Conservation (phyloP, 1,140 invertebrate species). For the Drosophila parabipectinata region DNA sequence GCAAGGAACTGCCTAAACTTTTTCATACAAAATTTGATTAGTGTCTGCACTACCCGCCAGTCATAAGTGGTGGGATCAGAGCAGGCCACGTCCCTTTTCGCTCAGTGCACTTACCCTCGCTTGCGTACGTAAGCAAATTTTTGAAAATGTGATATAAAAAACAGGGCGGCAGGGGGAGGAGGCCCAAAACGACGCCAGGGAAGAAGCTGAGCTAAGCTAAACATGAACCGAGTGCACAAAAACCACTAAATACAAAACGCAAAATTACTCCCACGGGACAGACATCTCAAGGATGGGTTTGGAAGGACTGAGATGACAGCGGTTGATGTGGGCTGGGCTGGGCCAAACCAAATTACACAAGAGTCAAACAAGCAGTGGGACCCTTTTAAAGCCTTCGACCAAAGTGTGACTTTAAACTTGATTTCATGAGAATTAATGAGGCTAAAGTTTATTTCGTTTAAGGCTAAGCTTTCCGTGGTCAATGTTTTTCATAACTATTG, state of each 20-base stretch:
- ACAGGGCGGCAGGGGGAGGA: slow-evolving; percentile 32
- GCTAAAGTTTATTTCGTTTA: neutral
- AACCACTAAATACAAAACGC: slow-evolving; percentile 79
- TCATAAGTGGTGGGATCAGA: slow-evolving; percentile 6
- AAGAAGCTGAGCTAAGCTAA: slow-evolving; percentile 19
- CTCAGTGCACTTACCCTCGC: slow-evolving; percentile 30
- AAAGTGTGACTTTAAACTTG: slow-evolving; percentile 73
- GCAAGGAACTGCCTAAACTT: slow-evolving; percentile 33
- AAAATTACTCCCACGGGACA: slow-evolving; percentile 74
- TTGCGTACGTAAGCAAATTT: slow-evolving; percentile 53
- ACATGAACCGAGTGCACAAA: slow-evolving; percentile 42
- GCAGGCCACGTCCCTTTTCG: slow-evolving; percentile 9
- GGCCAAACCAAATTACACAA: slow-evolving; percentile 19
- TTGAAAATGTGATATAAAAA: slow-evolving; percentile 60
- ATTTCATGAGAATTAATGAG: slow-evolving; percentile 6
- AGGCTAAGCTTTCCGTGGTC: slow-evolving; percentile 9
- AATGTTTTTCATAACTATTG: no score
- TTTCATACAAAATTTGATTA: slow-evolving; percentile 55
- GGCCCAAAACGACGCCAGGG: slow-evolving; percentile 43
- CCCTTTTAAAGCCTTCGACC: slow-evolving; percentile 56
- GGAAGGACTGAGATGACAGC: slow-evolving; percentile 3
- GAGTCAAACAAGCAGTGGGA: slow-evolving; percentile 2
- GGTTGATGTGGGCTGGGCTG: slow-evolving; percentile 8
- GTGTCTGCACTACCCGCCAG: slow-evolving; percentile 18
- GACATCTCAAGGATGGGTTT: neutral